Evolutionary conservation across 2,797 vertebrate genomes (phyloP), one percentile per base, ranked within the genome.

Genomic region (Amazona ochrocephala): DNA sequence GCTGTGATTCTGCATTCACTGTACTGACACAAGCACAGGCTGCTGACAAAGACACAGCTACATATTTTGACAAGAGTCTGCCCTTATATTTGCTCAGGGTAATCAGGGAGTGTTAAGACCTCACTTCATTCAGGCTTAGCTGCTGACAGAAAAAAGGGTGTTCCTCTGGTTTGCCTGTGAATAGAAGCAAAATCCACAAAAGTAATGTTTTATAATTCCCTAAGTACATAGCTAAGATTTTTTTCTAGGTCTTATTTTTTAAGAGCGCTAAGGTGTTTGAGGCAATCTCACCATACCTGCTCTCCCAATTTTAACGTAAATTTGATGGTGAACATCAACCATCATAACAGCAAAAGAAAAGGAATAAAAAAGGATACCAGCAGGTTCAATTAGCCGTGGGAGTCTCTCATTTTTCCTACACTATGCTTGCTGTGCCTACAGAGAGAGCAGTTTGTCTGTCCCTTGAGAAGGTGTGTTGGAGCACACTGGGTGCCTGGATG

Each of bases 401-500:
- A 93, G 8, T 37, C 37, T 67, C 61, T 56, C 2, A 11, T 13
- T 58, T 58, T 58, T 34, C 21, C 54, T 58, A 23, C 13, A 22
- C 11, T 34, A 5, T 37, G 39, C 23, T 51, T 2, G 0, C 56
- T 42, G 12, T 47, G 34, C 54, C 44, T 54, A 19, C 0, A 4
- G 58, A 21, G 15, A 73, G 17, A 64, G 23, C 53, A 42, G 20
- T 58, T 64, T 44, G 6, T 23, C 34, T n/a, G 8, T 32, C 26
- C 39, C 27, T 56, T 76, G 47, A 72, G 56, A 37, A 5, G 9
- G 4, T 48, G 23, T 37, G 21, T 11, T 70, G 66, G 47, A 45
- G 47, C 50, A 4, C 1, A 3, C 7, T 0, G 0, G 13, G 21
- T 77, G 15, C 32, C 51, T 70, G 70, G 22, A 53, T 1, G 0